A percentile compares a stretch with the other conserved stretches of the same genome.
Conservation (phyloP, 2,797 vertebrate genomes). For the Rousettus madagascariensis region DNA sequence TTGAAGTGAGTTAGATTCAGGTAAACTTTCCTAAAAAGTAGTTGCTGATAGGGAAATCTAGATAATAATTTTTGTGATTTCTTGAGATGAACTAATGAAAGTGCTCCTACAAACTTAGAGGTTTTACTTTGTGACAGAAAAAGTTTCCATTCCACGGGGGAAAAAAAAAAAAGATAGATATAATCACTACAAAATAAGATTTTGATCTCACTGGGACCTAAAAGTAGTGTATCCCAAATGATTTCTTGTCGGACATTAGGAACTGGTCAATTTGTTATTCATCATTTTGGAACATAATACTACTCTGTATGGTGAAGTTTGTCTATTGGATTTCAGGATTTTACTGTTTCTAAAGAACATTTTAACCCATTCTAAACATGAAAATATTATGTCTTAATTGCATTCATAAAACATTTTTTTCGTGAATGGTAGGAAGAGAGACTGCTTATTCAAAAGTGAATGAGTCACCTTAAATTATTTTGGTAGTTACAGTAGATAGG, state of each 20-base stretch:
- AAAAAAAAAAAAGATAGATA: too few relatives aligned
- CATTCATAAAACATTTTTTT: background rate
- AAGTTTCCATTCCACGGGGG: background rate
- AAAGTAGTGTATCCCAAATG: background rate
- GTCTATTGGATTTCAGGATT: background rate
- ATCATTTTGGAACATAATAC: background rate
- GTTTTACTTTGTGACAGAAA: background rate
- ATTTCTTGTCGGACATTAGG: background rate
- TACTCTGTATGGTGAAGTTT: background rate
- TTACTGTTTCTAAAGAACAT: background rate
- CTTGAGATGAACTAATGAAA: background rate
- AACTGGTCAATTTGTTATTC: background rate
- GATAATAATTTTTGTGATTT: background rate
- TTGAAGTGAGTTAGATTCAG: background rate
- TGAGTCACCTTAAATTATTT: background rate
- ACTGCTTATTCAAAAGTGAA: background rate
- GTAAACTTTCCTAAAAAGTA: background rate
- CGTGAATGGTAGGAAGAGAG: background rate
- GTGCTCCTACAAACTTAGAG: background rate
- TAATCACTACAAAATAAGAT: background rate
- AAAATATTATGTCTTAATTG: background rate
- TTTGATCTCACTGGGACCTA: background rate
- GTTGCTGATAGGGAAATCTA: background rate
- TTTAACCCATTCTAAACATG: background rate
- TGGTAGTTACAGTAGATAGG: background rate